phyloP scores from a whole-genome alignment of 2,113 vertebrate species.

The Accipiter virgatus region DNA sequence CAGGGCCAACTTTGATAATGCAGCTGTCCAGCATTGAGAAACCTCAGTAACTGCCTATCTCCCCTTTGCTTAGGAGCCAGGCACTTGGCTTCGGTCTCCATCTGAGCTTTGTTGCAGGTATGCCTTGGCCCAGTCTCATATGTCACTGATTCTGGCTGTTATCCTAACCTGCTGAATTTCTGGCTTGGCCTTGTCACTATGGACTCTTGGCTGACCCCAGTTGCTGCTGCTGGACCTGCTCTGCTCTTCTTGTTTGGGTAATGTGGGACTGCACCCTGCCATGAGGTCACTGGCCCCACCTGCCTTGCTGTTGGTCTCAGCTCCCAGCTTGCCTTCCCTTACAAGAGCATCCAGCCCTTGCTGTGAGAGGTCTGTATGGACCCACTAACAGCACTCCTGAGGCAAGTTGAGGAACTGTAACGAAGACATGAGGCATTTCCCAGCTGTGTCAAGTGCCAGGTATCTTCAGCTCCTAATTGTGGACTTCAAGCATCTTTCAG shows the following conservation, averaged over 20 bases:
- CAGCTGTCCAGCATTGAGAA: neutral
- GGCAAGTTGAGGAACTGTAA: neutral
- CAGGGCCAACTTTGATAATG: neutral
- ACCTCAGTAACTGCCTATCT: neutral
- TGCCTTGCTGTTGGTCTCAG: neutral
- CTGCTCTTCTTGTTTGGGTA: neutral
- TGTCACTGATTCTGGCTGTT: neutral
- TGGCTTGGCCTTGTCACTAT: neutral
- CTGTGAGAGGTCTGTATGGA: too few relatives aligned
- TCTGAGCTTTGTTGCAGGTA: neutral
- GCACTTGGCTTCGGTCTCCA: neutral
- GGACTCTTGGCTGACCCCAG: neutral
- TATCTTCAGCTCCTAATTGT: neutral
- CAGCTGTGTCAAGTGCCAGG: neutral
- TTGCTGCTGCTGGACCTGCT: neutral
- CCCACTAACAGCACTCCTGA: neutral
- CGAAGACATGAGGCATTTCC: neutral
- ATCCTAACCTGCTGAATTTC: neutral
- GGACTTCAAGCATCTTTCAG: neutral
- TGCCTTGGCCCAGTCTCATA: neutral
- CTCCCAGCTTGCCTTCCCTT: neutral
- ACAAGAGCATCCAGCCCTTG: neutral
- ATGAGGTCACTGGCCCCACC: neutral
- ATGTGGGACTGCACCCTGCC: fast-evolving
- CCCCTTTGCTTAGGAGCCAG: neutral